Evolutionary conservation across 1,140 invertebrate genomes (phyloP).

Genomic region (Galleria mellonella): DNA sequence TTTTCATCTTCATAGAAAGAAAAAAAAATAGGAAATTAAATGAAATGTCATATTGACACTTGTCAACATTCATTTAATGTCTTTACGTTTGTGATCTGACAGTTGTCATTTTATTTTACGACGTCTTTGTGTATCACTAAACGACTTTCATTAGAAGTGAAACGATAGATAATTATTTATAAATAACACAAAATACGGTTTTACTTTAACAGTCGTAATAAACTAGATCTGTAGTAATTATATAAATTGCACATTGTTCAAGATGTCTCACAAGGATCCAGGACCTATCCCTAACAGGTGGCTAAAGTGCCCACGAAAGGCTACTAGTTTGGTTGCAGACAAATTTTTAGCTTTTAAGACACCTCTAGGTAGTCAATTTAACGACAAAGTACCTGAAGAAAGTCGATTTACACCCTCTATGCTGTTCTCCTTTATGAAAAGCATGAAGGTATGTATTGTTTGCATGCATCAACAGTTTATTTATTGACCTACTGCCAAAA

Average conservation of each 20-base stretch:
- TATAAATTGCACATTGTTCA: background rate
- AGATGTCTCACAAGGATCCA: slow-evolving; percentile 58
- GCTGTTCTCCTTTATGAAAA: slow-evolving; percentile 84
- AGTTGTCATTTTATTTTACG: too few relatives aligned
- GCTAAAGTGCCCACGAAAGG: slow-evolving; percentile 94
- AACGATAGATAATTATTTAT: too few relatives aligned
- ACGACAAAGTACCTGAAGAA: slow-evolving; percentile 86
- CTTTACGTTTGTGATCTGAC: too few relatives aligned
- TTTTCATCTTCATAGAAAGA: too few relatives aligned
- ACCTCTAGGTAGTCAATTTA: slow-evolving; percentile 85
- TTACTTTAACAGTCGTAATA: too few relatives aligned
- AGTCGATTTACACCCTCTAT: slow-evolving; percentile 89
- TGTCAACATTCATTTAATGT: too few relatives aligned
- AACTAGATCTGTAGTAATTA: too few relatives aligned
- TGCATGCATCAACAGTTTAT: slow-evolving; percentile 12
- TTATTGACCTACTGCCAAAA: background rate
- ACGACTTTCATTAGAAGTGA: too few relatives aligned
- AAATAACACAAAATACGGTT: too few relatives aligned
- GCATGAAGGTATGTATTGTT: slow-evolving; percentile 77
- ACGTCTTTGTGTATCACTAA: too few relatives aligned
- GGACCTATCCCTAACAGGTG: slow-evolving; percentile 90
- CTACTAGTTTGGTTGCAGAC: slow-evolving; percentile 81
- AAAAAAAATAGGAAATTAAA: too few relatives aligned
- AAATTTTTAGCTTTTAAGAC: slow-evolving; percentile 96
- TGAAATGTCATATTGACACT: too few relatives aligned